A percentile compares a stretch with the other conserved stretches of the same genome.
These are phyloP conservation scores for Diachasma alloeum DNA, from an alignment of 1,140 invertebrate genomes.

Conservation along the genomic window DNA sequence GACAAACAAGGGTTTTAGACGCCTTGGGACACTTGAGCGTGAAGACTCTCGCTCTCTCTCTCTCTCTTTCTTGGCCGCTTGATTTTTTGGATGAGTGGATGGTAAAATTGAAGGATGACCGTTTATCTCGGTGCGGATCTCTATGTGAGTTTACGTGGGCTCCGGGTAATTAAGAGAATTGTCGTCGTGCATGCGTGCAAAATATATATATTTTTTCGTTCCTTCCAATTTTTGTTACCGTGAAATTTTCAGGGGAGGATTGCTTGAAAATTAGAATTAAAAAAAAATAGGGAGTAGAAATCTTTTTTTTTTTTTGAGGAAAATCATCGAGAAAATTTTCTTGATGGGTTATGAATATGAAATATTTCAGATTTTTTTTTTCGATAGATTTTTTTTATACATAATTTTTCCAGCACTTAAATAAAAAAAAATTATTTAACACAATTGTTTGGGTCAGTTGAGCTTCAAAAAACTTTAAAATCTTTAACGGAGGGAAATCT, in stretches of 20 bases:
- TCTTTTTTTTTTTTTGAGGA: no score
- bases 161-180: constrained; percentile 4
- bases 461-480: no score
- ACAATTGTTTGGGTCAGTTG: no score
- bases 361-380: no score
- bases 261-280: no score
- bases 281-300: no score
- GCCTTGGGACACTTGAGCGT: background rate
- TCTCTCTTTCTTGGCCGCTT: background rate
- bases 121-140: background rate
- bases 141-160: constrained; percentile 4
- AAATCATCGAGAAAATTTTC: no score
- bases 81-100: constrained; percentile 6
- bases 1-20: constrained; percentile 11
- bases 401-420: no score
- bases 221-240: background rate
- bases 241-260: background rate
- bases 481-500: no score
- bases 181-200: background rate
- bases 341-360: no score
- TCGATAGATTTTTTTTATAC: no score
- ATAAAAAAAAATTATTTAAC: no score
- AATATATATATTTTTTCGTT: background rate
- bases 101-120: background rate
- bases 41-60: background rate